Base-by-base conservation (phyloP, 2,888 invertebrate genomes). In the Aquatica leii region DNA sequence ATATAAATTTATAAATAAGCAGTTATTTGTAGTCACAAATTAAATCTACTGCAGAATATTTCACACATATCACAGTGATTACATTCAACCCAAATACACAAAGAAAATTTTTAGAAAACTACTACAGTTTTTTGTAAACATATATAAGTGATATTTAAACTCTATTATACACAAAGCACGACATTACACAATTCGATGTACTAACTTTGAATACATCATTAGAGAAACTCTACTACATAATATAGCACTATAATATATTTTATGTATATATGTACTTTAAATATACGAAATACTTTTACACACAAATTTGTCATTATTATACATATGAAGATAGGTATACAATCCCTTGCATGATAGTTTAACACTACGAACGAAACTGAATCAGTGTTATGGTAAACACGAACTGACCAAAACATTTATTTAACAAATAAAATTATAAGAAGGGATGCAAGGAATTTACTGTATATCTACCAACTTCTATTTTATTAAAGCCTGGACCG, bases 401-500 rank as follows among this genome's bases (percentile, higher is more conserved):
- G n/a, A n/a, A n/a, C n/a, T n/a, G n/a, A n/a, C n/a, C n/a, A n/a
- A n/a, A n/a, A n/a, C n/a, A n/a, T n/a, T n/a, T n/a, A n/a, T n/a
- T n/a, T n/a, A n/a, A 11, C 12, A 12, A 46, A 46, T 46, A 18
- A n/a, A 51, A 34, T 6, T 51, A 35, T 51, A 14, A 9, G 15
- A 51, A 34, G 24, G 2, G 14, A 20, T 53, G 46, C 58, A 58
- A 41, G 58, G 53, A 52, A 55, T 62, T 43, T 53, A 40, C 41
- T 51, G 37, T 18, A 17, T 52, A 50, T 24, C 15, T 21, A 49
- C 59, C 50, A 54, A 53, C 59, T 53, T 50, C 56, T 57, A 37
- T 57, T 37, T 61, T 66, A 58, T 71, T 71, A 70, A 71, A 71
- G 70, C 70, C 71, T 71, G 71, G 71, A 71, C 71, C 71, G 70